A percentile compares a stretch with the other conserved stretches of the same genome.
phyloP scores from a whole-genome alignment of 2,113 vertebrate genomes.

The Marcusenius ussheri region DNA sequence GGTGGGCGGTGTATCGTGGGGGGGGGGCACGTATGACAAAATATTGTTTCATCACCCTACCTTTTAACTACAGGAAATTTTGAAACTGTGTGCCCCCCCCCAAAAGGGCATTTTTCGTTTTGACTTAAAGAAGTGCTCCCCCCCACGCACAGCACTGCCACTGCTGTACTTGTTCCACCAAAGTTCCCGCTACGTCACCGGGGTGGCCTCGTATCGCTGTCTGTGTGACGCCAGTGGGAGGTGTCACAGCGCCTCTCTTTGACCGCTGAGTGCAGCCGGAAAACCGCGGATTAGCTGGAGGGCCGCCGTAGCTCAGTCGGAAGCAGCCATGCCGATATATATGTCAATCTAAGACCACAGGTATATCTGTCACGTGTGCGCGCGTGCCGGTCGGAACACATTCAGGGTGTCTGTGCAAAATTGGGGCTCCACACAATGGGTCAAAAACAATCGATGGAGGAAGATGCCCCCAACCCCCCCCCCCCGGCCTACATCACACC shows the following conservation, averaged over 20 bases:
- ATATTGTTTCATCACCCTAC: background rate
- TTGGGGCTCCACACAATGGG: background rate
- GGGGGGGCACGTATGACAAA: background rate
- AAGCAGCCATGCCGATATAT: background rate
- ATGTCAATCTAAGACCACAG: background rate
- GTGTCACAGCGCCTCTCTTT: slow-evolving; percentile 34
- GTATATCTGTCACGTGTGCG: no score
- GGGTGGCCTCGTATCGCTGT: slow-evolving; percentile 13
- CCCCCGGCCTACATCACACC: background rate
- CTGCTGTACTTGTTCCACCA: slow-evolving; percentile 32
- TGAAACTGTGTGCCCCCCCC: slow-evolving; percentile 28
- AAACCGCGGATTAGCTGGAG: background rate
- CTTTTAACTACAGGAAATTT: slow-evolving; percentile 16
- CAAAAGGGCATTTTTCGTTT: slow-evolving; percentile 51
- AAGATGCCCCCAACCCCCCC: no score
- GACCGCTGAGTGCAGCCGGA: background rate
- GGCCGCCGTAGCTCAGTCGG: background rate
- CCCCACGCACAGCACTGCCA: background rate
- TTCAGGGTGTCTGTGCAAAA: background rate
- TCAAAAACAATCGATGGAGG: background rate
- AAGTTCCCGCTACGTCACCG: slow-evolving; percentile 41
- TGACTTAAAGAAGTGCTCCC: slow-evolving; percentile 46
- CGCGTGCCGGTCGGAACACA: background rate
- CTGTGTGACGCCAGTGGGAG: background rate
- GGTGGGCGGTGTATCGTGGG: background rate